Base-by-base conservation (phyloP, 2,888 invertebrate genomes). In the Taphrorychus bicolor region DNA sequence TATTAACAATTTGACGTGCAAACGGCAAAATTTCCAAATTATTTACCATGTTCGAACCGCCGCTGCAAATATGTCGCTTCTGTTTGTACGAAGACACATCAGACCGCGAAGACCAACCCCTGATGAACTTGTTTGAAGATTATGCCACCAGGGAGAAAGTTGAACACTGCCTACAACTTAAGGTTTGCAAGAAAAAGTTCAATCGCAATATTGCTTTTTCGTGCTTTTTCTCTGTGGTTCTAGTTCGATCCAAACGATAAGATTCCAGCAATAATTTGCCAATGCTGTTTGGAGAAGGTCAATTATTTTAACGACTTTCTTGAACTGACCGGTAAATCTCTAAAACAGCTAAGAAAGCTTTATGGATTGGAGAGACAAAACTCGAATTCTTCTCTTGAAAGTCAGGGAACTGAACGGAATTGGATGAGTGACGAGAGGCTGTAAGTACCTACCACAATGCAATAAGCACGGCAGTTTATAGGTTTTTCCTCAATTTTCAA, bases 231-330 rank as follows among this genome's bases (percentile, higher is more conserved):
- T n/a, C n/a, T n/a, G 0, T 7, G 0, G 32, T 73, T 74, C 48
- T 60, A 76, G 76, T 48, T 76, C 22, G 60, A 57, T 22, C 32
- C 41, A 23, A 58, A 70, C 9, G 75, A 74, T 54, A 68, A 54
- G 40, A 65, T 74, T 32, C 74, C 76, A 7, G 64, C 58, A 19
- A 60, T 68, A 58, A 71, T 67, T 40, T 76, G 76, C 56, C 49
- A 24, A 16, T 63, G 59, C 11, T 76, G 76, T 52, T 42, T 73
- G 14, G 61, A 73, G 54, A 72, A 63, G 51, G 67, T 76, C 49
- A 68, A 68, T 24, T 56, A 71, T 53, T 72, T 75, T 59, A 48
- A 70, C n/a, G 14, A 60, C 18, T 76, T 74, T 65, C 57, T 71
- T 21, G 69, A 73, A 42, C 69, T 41, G 17, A 70, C 70, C 54